These are phyloP conservation scores for Selenia dentaria DNA, from an alignment of 2,888 invertebrate genomes.

Conservation along the genomic window DNA sequence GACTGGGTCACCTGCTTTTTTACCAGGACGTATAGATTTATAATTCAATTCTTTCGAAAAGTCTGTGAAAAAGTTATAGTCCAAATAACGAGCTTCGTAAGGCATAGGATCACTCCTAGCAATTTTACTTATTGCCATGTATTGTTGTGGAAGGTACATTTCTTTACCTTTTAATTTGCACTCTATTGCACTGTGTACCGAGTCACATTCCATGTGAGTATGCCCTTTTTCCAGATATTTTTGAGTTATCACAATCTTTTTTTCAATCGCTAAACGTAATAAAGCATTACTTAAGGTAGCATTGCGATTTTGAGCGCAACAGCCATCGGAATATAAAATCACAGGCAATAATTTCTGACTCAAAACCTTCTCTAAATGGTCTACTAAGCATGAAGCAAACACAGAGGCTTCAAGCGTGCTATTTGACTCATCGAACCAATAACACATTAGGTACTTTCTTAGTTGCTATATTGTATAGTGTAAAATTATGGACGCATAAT, in stretches of 20 bases:
- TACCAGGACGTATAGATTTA: too few relatives aligned
- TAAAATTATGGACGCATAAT: conserved; percentile 39
- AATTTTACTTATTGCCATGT: background rate
- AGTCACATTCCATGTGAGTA: conserved; percentile 28
- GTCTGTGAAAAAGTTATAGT: too few relatives aligned
- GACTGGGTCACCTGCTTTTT: too few relatives aligned
- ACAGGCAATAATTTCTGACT: conserved; percentile 32
- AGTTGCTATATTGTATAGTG: conserved; percentile 25
- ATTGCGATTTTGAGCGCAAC: conserved; percentile 35
- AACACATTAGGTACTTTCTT: conserved; percentile 31
- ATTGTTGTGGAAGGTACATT: conserved; percentile 14
- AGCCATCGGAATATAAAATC: conserved; percentile 35
- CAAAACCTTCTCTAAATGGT: conserved; percentile 22
- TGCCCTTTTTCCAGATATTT: conserved; percentile 27
- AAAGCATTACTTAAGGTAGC: conserved; percentile 26
- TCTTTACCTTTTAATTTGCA: conserved; percentile 22
- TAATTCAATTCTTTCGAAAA: too few relatives aligned
- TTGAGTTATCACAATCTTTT: conserved; percentile 11
- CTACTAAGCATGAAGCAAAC: conserved; percentile 28
- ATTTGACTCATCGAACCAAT: conserved; percentile 36
- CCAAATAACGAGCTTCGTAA: background rate
- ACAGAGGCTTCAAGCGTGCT: conserved; percentile 29
- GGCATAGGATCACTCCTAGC: conserved; percentile 2
- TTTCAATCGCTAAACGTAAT: too few relatives aligned
- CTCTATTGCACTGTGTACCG: conserved; percentile 25